These are phyloP conservation scores for Eubucco bourcierii DNA, from an alignment of 2,113 vertebrate species.

Conservation along the genomic window DNA sequence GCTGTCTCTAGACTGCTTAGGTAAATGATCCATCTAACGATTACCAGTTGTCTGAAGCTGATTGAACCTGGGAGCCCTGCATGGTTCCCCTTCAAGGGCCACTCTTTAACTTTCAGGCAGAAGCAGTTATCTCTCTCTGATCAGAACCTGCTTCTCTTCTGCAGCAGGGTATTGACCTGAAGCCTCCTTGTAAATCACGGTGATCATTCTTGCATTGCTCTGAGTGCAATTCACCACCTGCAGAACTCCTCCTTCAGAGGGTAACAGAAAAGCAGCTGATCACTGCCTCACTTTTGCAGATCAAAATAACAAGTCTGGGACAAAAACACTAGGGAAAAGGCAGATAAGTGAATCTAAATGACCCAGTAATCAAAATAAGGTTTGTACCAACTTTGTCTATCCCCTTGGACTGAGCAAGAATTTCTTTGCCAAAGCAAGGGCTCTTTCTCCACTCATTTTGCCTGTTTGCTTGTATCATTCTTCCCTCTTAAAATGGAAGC, in stretches of 20 bases:
- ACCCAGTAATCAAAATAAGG: neutral
- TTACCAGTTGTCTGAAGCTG: neutral
- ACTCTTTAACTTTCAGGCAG: neutral
- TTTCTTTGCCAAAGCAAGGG: neutral
- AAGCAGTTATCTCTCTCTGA: neutral
- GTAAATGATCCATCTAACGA: conserved; percentile 24
- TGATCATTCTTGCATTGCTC: neutral
- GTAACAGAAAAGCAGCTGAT: neutral
- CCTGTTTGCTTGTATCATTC: neutral
- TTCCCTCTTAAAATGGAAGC: neutral
- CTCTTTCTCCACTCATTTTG: neutral
- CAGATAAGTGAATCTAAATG: neutral
- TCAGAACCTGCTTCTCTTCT: neutral
- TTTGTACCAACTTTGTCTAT: neutral
- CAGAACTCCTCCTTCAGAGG: neutral
- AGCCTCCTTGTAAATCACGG: neutral
- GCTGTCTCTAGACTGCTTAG: neutral
- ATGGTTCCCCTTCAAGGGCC: neutral
- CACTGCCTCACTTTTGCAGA: neutral
- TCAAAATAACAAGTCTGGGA: neutral
- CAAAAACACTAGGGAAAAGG: neutral
- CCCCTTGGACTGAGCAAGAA: neutral
- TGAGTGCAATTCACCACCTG: neutral
- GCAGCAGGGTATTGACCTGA: conserved; percentile 18
- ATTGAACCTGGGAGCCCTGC: neutral